Percentiles rank a stretch among this genome's conserved stretches.
Evolutionary conservation across 2,113 vertebrate species (phyloP).

Genomic region (Lophius piscatorius): DNA sequence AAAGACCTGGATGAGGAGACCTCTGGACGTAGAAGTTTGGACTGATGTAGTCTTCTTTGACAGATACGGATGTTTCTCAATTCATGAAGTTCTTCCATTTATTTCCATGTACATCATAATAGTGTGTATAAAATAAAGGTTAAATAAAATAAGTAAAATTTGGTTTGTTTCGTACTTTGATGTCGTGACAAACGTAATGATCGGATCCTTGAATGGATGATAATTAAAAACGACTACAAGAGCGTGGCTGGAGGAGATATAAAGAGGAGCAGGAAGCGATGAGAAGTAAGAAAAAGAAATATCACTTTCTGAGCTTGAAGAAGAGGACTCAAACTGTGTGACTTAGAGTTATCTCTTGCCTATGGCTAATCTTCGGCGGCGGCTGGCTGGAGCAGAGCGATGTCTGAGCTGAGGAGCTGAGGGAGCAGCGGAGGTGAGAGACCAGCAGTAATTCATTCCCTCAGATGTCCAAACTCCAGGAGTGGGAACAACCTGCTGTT

Average conservation of each 20-base stretch:
- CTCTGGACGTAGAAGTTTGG: too few species aligned
- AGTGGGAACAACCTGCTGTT: conserved; percentile 28
- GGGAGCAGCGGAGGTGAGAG: conserved; percentile 43
- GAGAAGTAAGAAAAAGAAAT: background rate
- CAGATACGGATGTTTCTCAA: too few species aligned
- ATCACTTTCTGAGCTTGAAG: conserved; percentile 3
- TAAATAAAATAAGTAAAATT: too few species aligned
- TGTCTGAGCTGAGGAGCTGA: conserved; percentile 33
- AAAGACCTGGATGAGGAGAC: too few species aligned
- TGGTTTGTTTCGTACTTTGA: too few species aligned
- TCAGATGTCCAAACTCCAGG: conserved; percentile 22
- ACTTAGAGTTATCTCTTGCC: conserved; percentile 50
- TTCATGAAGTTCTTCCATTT: too few species aligned
- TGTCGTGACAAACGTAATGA: too few species aligned
- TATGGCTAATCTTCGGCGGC: conserved; percentile 37
- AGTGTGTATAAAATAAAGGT: too few species aligned
- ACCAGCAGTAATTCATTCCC: conserved; percentile 45
- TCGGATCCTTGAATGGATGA: background rate
- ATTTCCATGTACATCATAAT: too few species aligned
- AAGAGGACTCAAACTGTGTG: conserved; percentile 50
- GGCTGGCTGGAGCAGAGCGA: conserved; percentile 44
- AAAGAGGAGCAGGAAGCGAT: background rate
- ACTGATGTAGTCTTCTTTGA: too few species aligned
- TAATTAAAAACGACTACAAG: background rate
- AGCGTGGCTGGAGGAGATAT: background rate